Evolutionary conservation across 2,888 invertebrate genomes (phyloP).

Genomic region (Nudaria mundana): DNA sequence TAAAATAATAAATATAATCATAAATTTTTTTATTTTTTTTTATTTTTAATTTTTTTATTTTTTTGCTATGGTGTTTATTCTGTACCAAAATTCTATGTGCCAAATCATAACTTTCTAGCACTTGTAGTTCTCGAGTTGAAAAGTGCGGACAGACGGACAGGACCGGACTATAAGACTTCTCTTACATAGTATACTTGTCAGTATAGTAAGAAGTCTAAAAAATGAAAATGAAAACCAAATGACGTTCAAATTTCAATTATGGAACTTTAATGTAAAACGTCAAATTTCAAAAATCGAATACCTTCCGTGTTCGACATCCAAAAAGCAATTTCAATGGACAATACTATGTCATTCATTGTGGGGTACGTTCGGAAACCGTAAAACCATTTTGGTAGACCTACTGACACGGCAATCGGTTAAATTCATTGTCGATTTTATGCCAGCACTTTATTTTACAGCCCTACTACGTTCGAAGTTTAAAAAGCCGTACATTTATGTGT

Average conservation of each 20-base stretch:
- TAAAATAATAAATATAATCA: too few relatives aligned
- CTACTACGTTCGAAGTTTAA: conserved; percentile 10
- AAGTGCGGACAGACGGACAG: too few relatives aligned
- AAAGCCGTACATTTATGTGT: conserved; percentile 12
- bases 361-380: conserved; percentile 18
- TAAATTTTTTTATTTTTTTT: neutral
- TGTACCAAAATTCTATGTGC: too few relatives aligned
- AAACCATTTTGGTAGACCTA: conserved; percentile 28
- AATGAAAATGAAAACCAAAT: too few relatives aligned
- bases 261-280: conserved; percentile 21
- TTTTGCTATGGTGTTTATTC: too few relatives aligned
- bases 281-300: conserved; percentile 38
- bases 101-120: too few relatives aligned
- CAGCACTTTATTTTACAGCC: conserved; percentile 28
- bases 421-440: conserved; percentile 39
- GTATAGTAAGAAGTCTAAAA: too few relatives aligned
- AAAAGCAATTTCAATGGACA: conserved; percentile 57
- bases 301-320: conserved; percentile 45
- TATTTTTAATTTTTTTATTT: neutral
- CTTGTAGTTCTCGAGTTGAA: too few relatives aligned
- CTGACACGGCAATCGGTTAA: conserved; percentile 38
- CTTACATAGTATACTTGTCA: too few relatives aligned
- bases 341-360: conserved; percentile 39
- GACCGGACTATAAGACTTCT: too few relatives aligned
- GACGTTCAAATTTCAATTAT: conserved; percentile 16